phyloP scores from a whole-genome alignment of 2,797 vertebrate species.

The Adelosebastes latens region DNA sequence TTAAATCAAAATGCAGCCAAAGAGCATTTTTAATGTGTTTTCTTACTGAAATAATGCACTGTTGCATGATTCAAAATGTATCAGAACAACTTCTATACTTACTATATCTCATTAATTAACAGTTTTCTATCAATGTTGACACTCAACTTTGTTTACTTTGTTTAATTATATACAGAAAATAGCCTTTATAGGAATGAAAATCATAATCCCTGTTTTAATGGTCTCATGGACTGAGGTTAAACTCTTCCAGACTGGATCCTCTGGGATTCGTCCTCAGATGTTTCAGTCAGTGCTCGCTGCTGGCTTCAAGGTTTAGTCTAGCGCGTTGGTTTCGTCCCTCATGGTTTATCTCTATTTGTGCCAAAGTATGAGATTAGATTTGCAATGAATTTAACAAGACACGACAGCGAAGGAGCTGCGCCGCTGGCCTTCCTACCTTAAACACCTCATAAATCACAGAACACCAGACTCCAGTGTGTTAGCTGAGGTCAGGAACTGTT shows the following conservation, averaged over 20 bases:
- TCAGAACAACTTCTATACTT: background rate
- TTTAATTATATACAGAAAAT: slow-evolving; percentile 7
- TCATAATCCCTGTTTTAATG: slow-evolving; percentile 31
- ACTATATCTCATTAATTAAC: background rate
- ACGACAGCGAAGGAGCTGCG: slow-evolving; percentile 1
- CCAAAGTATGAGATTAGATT: slow-evolving; percentile 43
- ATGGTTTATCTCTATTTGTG: slow-evolving; percentile 47
- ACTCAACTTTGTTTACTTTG: background rate
- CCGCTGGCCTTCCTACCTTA: slow-evolving; percentile 21
- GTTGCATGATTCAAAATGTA: background rate
- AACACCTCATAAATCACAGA: slow-evolving; percentile 50
- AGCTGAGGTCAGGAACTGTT: slow-evolving; percentile 22
- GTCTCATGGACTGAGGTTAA: slow-evolving; percentile 25
- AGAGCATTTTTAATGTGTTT: background rate
- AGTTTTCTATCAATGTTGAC: background rate
- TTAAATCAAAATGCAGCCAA: background rate
- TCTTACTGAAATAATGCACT: background rate
- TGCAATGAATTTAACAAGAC: slow-evolving; percentile 39
- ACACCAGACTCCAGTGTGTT: slow-evolving; percentile 13
- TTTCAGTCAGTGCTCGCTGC: slow-evolving; percentile 30
- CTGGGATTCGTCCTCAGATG: slow-evolving; percentile 44
- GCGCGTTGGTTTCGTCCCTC: slow-evolving; percentile 35
- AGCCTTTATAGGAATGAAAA: slow-evolving; percentile 16
- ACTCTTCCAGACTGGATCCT: slow-evolving; percentile 54
- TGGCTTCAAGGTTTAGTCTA: slow-evolving; percentile 51